phyloP scores from a whole-genome alignment of 2,113 vertebrate genomes.

The Clinocottus analis region DNA sequence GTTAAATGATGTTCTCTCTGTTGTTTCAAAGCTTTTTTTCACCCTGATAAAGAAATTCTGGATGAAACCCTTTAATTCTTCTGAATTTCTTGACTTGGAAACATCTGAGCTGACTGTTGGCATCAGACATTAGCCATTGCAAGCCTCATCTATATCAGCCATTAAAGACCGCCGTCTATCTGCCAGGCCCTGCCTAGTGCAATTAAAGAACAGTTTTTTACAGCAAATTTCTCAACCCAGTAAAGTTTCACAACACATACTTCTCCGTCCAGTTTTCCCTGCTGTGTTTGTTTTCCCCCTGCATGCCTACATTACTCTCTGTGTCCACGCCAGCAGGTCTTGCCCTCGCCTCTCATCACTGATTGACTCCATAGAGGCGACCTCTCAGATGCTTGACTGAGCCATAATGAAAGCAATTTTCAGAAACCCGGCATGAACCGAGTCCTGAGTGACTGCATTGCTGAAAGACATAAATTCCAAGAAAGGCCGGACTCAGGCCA shows the following conservation, averaged over 20 bases:
- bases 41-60: not conserved
- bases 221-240: not conserved
- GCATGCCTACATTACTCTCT: slow-evolving; percentile 22
- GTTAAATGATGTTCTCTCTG: not conserved
- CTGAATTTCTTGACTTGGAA: not conserved
- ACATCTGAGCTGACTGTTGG: not conserved
- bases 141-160: not conserved
- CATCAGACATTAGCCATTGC: not conserved
- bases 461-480: slow-evolving; percentile 62
- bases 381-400: slow-evolving; percentile 31
- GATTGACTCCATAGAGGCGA: slow-evolving; percentile 36
- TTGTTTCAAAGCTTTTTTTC: not conserved
- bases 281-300: slow-evolving; percentile 26
- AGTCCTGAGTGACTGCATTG: slow-evolving; percentile 47
- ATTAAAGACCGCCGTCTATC: not conserved
- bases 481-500: slow-evolving; percentile 56
- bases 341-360: slow-evolving; percentile 40
- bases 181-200: not conserved
- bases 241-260: not conserved
- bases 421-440: slow-evolving; percentile 44
- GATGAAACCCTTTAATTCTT: not conserved
- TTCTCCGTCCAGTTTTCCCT: slow-evolving; percentile 8
- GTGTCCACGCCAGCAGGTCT: slow-evolving; percentile 35
- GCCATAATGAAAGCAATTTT: too few relatives aligned
- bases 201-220: not conserved